Evolutionary conservation across 2,797 vertebrate genomes (phyloP), one percentile per base, ranked within the genome.

Genomic region (Harpagifer antarcticus): DNA sequence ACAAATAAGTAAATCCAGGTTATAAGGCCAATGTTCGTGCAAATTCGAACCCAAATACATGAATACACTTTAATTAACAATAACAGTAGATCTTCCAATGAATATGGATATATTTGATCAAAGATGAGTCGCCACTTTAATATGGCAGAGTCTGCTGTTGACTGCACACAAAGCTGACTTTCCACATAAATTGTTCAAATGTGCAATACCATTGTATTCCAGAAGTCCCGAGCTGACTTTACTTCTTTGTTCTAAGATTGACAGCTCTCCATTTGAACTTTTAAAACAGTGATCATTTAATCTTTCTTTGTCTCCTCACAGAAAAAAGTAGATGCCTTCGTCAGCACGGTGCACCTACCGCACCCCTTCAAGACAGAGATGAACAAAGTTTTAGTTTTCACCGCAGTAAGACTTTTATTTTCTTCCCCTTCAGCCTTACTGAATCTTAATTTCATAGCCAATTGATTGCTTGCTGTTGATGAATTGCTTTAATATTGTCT

Each of bases 341-440:
- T 96, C 68, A 94, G 94, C 73, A 93, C 84, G 0, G 60, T 99
- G 61, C 75, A 90, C n/a, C 81, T 99, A 4, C 97, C 97, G 0
- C 86, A 97, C 81, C 88, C 90, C 10, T 95, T 99, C 44, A 86
- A 81, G 7, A 92, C 89, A 0, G 91, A 94, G 31, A 19, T 48
- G 3, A 98, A 97, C 85, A 97, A 88, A 85, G 94, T 99, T 71
- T 66, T 96, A 52, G 95, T 98, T 71, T 98, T 99, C 81, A 98
- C 98, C 10, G 96, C 95, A 96, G 98, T 99, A 80, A 83, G 40
- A 3, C 9, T 33, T 69, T 17, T 3, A 89, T 52, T 44, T n/a
- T 42, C 45, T 6, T 10, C 19, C 6, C 17, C 8, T 4, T 11
- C 45, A 56, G 55, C 23, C 44, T 70, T 40, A 4, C 16, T 72